Percentiles rank a stretch among this genome's conserved stretches.
Conservation (phyloP, 1,140 invertebrate genomes). For the Cyclina sinensis region DNA sequence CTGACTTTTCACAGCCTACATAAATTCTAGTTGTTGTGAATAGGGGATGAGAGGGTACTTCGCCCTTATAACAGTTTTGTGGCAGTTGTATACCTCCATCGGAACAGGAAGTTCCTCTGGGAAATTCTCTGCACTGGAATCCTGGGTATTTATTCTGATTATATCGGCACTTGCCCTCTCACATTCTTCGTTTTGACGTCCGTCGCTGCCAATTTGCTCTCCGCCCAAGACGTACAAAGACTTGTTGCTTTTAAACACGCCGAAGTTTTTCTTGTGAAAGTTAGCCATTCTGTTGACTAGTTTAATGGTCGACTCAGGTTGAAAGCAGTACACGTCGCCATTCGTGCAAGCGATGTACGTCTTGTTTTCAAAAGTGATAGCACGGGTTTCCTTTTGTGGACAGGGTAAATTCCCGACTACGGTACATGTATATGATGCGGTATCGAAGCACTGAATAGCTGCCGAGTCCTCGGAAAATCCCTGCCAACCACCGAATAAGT, state of each 20-base stretch:
- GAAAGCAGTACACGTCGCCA: slow-evolving; percentile 24
- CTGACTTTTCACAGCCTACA: not conserved
- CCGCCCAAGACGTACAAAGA: slow-evolving; percentile 35
- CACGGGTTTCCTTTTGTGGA: not conserved
- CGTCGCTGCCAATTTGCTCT: not conserved
- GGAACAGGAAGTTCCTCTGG: slow-evolving; percentile 44
- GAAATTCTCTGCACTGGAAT: not conserved
- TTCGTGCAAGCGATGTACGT: slow-evolving; percentile 28
- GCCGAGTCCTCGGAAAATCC: slow-evolving; percentile 66
- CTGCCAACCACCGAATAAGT: slow-evolving; percentile 73
- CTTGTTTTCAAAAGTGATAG: slow-evolving; percentile 37
- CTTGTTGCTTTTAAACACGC: not conserved
- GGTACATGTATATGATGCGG: slow-evolving; percentile 26
- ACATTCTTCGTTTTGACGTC: not conserved
- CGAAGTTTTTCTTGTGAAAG: slow-evolving; percentile 50
- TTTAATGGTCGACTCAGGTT: not conserved
- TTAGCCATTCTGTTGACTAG: slow-evolving; percentile 7
- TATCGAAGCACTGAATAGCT: slow-evolving; percentile 76
- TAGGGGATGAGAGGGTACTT: slow-evolving; percentile 17
- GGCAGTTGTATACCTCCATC: slow-evolving; percentile 53
- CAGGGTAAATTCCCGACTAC: slow-evolving; percentile 43
- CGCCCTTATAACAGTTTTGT: not conserved
- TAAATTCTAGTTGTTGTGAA: not conserved
- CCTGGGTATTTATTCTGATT: not conserved
- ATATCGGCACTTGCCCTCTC: not conserved